Conservation (phyloP, 2,888 invertebrate genomes). For the Aleiodes leptofemur region DNA sequence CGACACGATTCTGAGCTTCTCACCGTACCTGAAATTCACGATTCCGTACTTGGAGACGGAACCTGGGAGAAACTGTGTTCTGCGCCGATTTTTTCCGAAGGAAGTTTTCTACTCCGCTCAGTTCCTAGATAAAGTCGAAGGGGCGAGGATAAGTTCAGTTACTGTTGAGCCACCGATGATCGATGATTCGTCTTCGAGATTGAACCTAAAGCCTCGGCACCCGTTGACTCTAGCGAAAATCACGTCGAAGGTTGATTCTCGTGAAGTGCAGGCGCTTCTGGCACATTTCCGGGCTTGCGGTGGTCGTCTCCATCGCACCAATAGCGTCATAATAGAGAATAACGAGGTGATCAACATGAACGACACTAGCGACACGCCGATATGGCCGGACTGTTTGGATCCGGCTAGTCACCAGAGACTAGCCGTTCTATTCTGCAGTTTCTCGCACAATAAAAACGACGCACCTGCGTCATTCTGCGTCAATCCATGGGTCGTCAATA, state of each 20-base stretch:
- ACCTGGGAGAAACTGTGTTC: conserved; percentile 84
- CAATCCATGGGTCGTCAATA: conserved; percentile 92
- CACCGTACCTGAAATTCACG: conserved; percentile 90
- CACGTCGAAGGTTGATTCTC: conserved; percentile 80
- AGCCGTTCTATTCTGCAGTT: conserved; percentile 93
- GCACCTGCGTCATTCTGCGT: conserved; percentile 91
- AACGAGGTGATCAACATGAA: conserved; percentile 22
- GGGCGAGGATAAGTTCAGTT: conserved; percentile 58
- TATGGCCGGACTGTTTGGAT: conserved; percentile 82
- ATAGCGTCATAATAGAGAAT: conserved; percentile 60
- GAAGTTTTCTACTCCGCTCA: conserved; percentile 85
- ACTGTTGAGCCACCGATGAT: conserved; percentile 48
- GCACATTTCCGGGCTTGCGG: conserved; percentile 93
- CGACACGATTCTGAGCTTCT: conserved; percentile 86
- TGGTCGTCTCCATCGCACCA: conserved; percentile 74
- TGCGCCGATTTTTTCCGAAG: conserved; percentile 84
- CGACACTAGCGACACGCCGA: conserved; percentile 35
- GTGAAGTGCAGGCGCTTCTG: conserved; percentile 83
- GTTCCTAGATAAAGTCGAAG: conserved; percentile 75
- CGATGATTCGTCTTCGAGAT: conserved; percentile 54
- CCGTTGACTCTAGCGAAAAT: conserved; percentile 85
- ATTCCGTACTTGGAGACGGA: conserved; percentile 94
- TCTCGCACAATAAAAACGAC: conserved; percentile 83
- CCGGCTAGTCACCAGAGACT: conserved; percentile 90
- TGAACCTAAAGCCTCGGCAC: conserved; percentile 80